These are phyloP conservation scores for Melanotaenia boesemani DNA, from an alignment of 2,797 vertebrate species.

Conservation along the genomic window DNA sequence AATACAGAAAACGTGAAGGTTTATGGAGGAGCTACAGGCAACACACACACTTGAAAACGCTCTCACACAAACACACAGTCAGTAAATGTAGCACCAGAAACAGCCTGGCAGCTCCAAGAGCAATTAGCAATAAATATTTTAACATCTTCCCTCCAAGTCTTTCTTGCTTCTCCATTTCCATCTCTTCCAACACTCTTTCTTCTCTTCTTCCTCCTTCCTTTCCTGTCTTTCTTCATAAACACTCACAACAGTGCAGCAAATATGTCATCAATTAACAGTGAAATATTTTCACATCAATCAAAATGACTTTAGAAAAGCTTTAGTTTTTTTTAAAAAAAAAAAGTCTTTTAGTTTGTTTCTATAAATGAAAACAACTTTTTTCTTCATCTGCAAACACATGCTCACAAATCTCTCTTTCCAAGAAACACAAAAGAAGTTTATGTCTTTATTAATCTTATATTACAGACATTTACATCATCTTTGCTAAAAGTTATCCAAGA, in stretches of 20 bases:
- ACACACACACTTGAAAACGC: constrained; percentile 5
- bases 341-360: too few relatives aligned
- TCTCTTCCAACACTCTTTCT: not conserved
- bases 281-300: too few relatives aligned
- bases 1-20: not conserved
- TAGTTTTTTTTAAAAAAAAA: too few relatives aligned
- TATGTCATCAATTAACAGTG: too few relatives aligned
- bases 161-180: not conserved
- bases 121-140: constrained; percentile 54
- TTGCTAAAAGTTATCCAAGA: not conserved
- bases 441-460: not conserved
- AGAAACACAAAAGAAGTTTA: not conserved
- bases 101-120: constrained; percentile 31
- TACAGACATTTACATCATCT: not conserved
- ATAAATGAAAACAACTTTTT: too few relatives aligned
- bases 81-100: constrained; percentile 29
- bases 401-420: not conserved
- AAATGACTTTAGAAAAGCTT: too few relatives aligned
- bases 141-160: constrained; percentile 6
- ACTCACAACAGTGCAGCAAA: too few relatives aligned
- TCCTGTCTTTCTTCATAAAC: not conserved
- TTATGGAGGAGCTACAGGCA: constrained; percentile 9
- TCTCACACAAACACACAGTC: not conserved
- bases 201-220: not conserved
- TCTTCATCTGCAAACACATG: not conserved